Evolutionary conservation across 2,113 vertebrate species (phyloP), one percentile per base, ranked within the genome.

Genomic region (Capricornis sumatraensis): DNA sequence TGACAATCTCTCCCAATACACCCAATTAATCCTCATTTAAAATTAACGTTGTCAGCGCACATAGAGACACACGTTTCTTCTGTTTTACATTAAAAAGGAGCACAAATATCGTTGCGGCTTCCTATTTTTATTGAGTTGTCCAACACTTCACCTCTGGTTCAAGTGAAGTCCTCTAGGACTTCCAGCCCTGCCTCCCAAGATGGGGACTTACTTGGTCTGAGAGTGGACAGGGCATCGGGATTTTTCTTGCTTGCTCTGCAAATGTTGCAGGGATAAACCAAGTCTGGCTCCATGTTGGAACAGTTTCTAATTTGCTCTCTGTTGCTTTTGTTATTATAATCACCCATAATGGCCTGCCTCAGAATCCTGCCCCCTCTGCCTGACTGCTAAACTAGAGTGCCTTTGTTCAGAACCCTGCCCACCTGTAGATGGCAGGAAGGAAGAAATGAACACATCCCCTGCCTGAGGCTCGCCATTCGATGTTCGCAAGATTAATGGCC

Each of bases 161-260:
- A 16, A 7, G 10, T 2, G 27, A 33, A 9, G 2, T 40, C 67
- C 6, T 17, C 17, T 0, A 40, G 28, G 23, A 15, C 28, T 1
- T 79, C 2, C 1, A 43, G 71, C 19, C 43, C 40, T 17, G 5
- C 15, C 43, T 50, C 6, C n/a, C 1, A 13, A 33, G 45, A 3
- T 1, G 0, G 21, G 12, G 16, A 36, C 10, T 5, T 33, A 0
- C 4, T 3, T 2, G 53, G 13, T 47, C 27, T 14, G 23, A 12
- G 4, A 4, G 13, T 0, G 3, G 55, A 4, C 67, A 3, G 19
- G 36, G 6, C 11, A 0, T 7, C 4, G 6, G 25, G 10, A 1
- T 17, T 43, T 30, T 17, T 19, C 21, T 43, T 0, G 53, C 57
- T 52, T 1, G 55, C 33, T 45, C 64, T 30, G 43, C 67, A 1